These are phyloP conservation scores for Drosophila cracens DNA, from an alignment of 2,888 invertebrate species.

Conservation along the genomic window DNA sequence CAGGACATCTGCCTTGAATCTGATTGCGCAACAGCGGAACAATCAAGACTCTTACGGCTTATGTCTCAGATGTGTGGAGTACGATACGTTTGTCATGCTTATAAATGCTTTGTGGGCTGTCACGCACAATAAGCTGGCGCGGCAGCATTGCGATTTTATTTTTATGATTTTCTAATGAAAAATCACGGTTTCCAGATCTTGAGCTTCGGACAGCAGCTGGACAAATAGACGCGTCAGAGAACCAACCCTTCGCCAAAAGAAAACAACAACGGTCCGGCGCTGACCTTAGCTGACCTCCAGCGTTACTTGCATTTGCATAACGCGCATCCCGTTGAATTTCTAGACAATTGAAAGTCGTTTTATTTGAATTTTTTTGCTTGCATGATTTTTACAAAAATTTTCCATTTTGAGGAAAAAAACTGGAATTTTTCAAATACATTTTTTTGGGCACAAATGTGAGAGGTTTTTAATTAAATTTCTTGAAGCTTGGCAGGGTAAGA, in stretches of 20 bases:
- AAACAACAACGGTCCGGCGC: constrained; percentile 58
- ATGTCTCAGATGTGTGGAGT: constrained; percentile 43
- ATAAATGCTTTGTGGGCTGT: constrained; percentile 66
- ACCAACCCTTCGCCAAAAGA: constrained; percentile 75
- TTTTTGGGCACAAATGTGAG: constrained; percentile 50
- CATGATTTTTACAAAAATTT: constrained; percentile 58
- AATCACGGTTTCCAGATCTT: constrained; percentile 58
- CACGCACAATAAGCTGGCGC: constrained; percentile 71
- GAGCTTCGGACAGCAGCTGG: constrained; percentile 64
- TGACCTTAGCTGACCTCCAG: constrained; percentile 82
- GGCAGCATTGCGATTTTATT: constrained; percentile 64
- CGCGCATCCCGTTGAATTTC: constrained; percentile 46
- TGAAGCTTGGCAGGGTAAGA: constrained; percentile 33
- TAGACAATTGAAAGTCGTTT: constrained; percentile 36
- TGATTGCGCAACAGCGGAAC: constrained; percentile 26
- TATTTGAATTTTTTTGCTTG: constrained; percentile 14
- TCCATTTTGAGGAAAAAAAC: constrained; percentile 51
- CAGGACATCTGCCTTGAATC: constrained; percentile 59
- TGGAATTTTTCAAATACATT: constrained; percentile 30
- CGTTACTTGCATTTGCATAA: constrained; percentile 80
- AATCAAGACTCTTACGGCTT: constrained; percentile 35
- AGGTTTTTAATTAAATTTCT: constrained; percentile 60
- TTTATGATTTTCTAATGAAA: constrained; percentile 78
- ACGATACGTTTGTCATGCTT: constrained; percentile 65
- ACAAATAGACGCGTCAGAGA: constrained; percentile 40